These are phyloP conservation scores for Pantherophis vulpinus DNA, from an alignment of 2,797 vertebrate species.

Conservation along the genomic window DNA sequence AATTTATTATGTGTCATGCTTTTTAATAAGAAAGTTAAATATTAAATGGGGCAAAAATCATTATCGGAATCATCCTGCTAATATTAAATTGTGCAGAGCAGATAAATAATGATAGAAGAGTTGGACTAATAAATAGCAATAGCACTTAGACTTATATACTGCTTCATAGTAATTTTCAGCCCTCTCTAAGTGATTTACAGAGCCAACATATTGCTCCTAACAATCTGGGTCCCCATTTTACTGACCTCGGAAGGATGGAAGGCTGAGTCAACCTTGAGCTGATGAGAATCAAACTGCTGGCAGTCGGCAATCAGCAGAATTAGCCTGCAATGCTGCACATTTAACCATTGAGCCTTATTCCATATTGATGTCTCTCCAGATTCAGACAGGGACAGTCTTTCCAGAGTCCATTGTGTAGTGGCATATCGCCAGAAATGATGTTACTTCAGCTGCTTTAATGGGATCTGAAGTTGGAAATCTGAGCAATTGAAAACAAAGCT, in stretches of 20 bases:
- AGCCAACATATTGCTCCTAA: no score
- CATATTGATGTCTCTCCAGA: not conserved
- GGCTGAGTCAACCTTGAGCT: no score
- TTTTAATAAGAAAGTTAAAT: slow-evolving; percentile 29
- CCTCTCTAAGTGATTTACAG: no score
- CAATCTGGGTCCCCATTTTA: no score
- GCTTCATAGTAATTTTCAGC: no score
- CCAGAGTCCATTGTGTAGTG: not conserved
- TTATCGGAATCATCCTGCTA: not conserved
- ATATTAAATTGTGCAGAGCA: not conserved
- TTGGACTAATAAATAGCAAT: not conserved
- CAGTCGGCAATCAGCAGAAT: no score
- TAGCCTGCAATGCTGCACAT: no score
- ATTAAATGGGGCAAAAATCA: not conserved
- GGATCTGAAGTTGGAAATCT: not conserved
- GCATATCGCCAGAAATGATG: not conserved
- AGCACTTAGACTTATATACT: no score
- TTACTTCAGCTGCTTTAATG: not conserved
- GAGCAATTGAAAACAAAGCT: not conserved
- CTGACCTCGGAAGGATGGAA: no score
- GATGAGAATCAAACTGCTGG: no score
- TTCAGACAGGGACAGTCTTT: not conserved
- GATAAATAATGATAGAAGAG: not conserved
- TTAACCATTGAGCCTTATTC: not conserved
- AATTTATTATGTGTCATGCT: not conserved